Conservation (phyloP, 2,888 invertebrate species). For the Papilio protenor region DNA sequence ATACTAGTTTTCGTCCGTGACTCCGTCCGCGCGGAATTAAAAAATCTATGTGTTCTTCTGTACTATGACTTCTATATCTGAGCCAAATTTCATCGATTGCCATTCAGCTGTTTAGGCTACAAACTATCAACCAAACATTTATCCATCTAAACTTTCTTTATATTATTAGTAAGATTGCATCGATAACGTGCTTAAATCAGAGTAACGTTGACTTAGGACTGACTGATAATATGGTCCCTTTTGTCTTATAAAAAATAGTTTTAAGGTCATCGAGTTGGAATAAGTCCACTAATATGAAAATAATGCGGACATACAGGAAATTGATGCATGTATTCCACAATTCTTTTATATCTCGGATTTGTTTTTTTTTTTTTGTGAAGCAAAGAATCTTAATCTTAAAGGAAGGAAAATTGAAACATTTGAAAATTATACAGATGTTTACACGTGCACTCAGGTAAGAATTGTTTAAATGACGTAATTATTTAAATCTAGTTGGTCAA, state of each 20-base stretch:
- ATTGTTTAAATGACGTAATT: not conserved
- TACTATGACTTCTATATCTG: too few species aligned
- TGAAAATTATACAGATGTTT: too few species aligned
- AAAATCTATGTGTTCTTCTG: too few species aligned
- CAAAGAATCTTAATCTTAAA: not conserved
- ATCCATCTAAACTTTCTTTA: too few species aligned
- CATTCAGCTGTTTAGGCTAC: too few species aligned
- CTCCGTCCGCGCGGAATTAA: too few species aligned
- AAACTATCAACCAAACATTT: too few species aligned
- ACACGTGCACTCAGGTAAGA: not conserved
- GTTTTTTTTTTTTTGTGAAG: not conserved
- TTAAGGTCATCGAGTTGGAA: not conserved
- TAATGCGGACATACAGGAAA: slow-evolving; percentile 28
- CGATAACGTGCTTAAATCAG: too few species aligned
- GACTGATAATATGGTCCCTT: not conserved
- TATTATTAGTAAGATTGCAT: too few species aligned
- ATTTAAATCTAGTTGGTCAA: not conserved
- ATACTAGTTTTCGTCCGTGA: too few species aligned
- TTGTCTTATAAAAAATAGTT: not conserved
- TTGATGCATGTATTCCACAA: slow-evolving; percentile 12
- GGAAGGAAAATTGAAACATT: not conserved
- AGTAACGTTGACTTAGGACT: not conserved
- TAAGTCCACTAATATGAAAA: slow-evolving; percentile 1
- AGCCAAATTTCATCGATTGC: too few species aligned
- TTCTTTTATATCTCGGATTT: slow-evolving; percentile 2